Conservation (phyloP, 2,888 invertebrate genomes). For the Helobdella robusta region DNA sequence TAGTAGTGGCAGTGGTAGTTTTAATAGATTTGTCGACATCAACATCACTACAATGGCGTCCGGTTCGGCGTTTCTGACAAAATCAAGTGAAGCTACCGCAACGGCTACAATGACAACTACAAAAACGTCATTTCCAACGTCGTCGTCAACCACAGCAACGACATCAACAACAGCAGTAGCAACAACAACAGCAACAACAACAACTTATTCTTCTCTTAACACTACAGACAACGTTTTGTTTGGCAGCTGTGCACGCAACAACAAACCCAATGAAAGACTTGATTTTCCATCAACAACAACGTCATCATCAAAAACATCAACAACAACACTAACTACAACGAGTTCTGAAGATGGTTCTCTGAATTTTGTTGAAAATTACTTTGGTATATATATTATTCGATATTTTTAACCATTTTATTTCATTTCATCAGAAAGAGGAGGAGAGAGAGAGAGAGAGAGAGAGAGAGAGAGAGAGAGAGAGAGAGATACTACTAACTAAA, state of each 20-base stretch:
- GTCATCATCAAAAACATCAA: background rate
- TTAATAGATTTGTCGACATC: background rate
- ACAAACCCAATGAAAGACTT: background rate
- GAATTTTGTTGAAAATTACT: too few relatives aligned
- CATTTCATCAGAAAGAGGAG: slow-evolving; percentile 58
- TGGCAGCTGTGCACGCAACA: background rate
- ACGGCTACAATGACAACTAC: background rate
- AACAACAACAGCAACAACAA: slow-evolving; percentile 1
- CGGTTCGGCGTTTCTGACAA: too few relatives aligned
- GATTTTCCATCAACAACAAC: background rate
- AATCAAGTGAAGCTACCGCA: too few relatives aligned
- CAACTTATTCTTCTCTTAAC: background rate
- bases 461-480: too few relatives aligned
- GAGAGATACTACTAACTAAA: too few relatives aligned
- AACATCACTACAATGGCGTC: background rate
- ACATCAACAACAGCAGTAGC: background rate
- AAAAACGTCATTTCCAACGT: background rate
- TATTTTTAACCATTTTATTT: too few relatives aligned
- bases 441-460: too few relatives aligned
- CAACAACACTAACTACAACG: too few relatives aligned
- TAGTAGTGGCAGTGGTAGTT: slow-evolving; percentile 2
- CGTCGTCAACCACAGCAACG: background rate
- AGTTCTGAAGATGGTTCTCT: too few relatives aligned
- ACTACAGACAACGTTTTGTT: background rate
- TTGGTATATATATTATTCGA: too few relatives aligned